These are phyloP conservation scores for Carterocephalus palaemon DNA, from an alignment of 2,888 invertebrate species.

Conservation along the genomic window DNA sequence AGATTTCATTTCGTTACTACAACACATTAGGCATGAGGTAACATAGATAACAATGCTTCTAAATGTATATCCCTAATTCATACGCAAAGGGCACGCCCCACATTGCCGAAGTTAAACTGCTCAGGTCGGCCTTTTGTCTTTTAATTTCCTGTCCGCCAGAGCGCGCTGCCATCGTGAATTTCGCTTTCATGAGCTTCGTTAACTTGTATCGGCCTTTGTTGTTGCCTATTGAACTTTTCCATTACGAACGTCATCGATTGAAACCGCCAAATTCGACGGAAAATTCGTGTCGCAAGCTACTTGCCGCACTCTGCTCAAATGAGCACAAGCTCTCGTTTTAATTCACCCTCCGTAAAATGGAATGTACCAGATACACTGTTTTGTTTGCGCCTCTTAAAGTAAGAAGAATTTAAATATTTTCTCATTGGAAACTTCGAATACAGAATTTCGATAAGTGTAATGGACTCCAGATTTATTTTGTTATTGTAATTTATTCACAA, in stretches of 20 bases:
- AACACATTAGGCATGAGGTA: too few species aligned
- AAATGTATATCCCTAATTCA: conserved; percentile 12
- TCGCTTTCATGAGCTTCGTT: conserved; percentile 74
- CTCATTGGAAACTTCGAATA: conserved; percentile 66
- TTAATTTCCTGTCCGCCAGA: conserved; percentile 75
- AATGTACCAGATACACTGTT: conserved; percentile 54
- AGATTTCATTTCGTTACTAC: too few species aligned
- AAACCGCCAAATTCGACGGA: conserved; percentile 71
- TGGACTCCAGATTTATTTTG: conserved; percentile 43
- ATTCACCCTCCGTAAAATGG: conserved; percentile 57
- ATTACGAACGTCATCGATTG: conserved; percentile 72
- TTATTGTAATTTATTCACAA: conserved; percentile 19
- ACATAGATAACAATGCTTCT: conserved; percentile 1
- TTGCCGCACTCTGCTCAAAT: conserved; percentile 47
- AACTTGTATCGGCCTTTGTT: conserved; percentile 75
- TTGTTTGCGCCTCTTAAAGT: conserved; percentile 45
- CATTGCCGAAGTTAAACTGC: conserved; percentile 71
- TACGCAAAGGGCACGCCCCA: conserved; percentile 51
- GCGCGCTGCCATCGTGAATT: conserved; percentile 69
- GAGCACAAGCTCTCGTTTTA: conserved; percentile 49
- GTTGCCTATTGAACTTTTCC: conserved; percentile 76
- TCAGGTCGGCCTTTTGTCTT: conserved; percentile 73
- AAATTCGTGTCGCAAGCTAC: conserved; percentile 57
- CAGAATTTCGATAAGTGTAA: conserved; percentile 60
- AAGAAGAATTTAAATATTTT: conserved; percentile 66